Conservation (phyloP, 2,888 invertebrate genomes). For the Caradrina clavipalpis region DNA sequence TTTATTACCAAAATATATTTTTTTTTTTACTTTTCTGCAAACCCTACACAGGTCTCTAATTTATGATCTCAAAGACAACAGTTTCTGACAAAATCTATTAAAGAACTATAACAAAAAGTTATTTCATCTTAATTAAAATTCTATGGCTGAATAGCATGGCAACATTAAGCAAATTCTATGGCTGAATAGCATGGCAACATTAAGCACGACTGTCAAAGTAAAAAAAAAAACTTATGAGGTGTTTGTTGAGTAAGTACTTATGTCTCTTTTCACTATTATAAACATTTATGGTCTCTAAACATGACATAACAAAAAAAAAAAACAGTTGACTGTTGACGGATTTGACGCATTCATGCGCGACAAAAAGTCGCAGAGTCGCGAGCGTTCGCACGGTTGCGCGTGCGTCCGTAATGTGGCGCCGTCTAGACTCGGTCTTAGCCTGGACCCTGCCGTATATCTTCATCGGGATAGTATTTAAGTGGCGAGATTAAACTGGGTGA, state of each 20-base stretch:
- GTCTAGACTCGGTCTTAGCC: constrained; percentile 38
- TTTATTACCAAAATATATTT: not conserved
- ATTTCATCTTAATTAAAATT: constrained; percentile 15
- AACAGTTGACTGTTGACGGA: not conserved
- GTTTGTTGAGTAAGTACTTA: not conserved
- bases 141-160: constrained; percentile 6
- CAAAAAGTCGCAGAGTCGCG: constrained; percentile 47
- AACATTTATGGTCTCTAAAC: not conserved
- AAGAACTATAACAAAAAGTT: constrained; percentile 11
- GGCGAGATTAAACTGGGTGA: constrained; percentile 24
- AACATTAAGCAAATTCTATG: constrained; percentile 6
- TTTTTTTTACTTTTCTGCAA: not conserved
- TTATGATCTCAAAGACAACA: not conserved
- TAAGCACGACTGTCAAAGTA: not conserved
- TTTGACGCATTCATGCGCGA: constrained; percentile 39
- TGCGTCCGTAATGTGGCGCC: constrained; percentile 52
- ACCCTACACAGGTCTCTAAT: constrained; percentile 9
- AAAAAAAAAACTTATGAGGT: not conserved
- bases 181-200: constrained; percentile 12
- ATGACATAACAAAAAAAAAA: constrained; percentile 16
- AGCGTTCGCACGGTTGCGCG: constrained; percentile 55
- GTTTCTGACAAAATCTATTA: not conserved
- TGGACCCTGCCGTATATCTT: constrained; percentile 46
- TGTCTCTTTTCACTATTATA: not conserved
- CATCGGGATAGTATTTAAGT: constrained; percentile 29